Evolutionary conservation across 1,140 invertebrate species (phyloP), one percentile per base, ranked within the genome.

Genomic region (Tyrophagus putrescentiae): DNA sequence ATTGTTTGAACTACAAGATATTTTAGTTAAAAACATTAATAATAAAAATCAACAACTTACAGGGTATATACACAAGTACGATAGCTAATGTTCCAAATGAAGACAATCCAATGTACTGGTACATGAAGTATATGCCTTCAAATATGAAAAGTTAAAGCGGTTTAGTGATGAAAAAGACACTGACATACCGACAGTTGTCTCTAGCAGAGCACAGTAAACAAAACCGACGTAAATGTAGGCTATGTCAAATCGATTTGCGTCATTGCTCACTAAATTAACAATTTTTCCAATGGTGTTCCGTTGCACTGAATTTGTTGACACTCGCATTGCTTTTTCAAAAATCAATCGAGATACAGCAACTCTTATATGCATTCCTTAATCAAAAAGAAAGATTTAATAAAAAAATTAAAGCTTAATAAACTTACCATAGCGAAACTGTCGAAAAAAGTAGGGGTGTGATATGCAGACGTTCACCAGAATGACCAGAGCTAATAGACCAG

Each of bases 181-280:
- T n/a, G n/a, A 7, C 45, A 48, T 48, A 25, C 45, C 45, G 7
- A 48, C 18, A 6, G 18, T 21, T 7, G 18, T 48, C 31, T 48
- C 7, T 25, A 48, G 7, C 6, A 48, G 23, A 25, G 7, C 7
- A 21, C 13, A 25, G 45, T 48, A 48, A 48, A 48, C 45, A 48
- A 7, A 48, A 25, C 6, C 45, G 7, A 7, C 7, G 31, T 25
- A 48, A 6, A 9, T 13, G 21, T 48, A 48, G 7, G 7, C 45
- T 7, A 7, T 7, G 18, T 77, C 75, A 70, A 78, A 78, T 64
- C 76, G 65, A 57, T 71, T 73, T 2, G 77, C 75, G 66, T 95
- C 89, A 71, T 93, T 94, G 11, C 87, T 89, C 62, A 95, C 76
- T 4, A 95, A 75, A 72, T 94, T 95, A 13, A 93, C 84, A 68